Base-by-base conservation (phyloP, 2,797 vertebrate genomes). In the Okamejei kenojei region DNA sequence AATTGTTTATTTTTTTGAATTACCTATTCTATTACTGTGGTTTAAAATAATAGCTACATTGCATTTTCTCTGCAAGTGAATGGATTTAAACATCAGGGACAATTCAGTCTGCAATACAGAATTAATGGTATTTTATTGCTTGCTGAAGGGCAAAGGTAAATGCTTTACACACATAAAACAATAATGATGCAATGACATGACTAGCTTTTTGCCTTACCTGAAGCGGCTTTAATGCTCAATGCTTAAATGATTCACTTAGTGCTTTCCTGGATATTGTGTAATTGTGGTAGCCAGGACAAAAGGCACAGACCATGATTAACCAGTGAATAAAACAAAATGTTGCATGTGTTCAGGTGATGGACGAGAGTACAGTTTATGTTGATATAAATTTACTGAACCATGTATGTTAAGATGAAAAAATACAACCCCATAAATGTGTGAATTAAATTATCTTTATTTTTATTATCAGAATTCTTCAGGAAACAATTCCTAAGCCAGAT, bases 111-210 rank as follows among this genome's bases (percentile, higher is more conserved):
- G 35, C 19, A 26, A 76, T 26, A 68, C 71, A 45, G 90, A 92
- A 54, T 92, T 92, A 92, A 92, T 92, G 90, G 32, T 54, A 13
- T 76, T 92, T 76, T 76, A 92, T 73, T 74, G 71, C 90, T 76
- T 54, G 90, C 65, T 92, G 68, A 26, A 76, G 90, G 90, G 68
- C 90, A 13, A 45, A 92, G 71, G 68, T 76, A 92, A 92, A 92
- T 76, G 26, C 23, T 15, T 92, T 92, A 58, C 90, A 92, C 71
- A 58, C 15, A 58, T 74, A 76, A 45, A 76, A 92, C 21, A 35
- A 76, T 76, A 76, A 73, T 45, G 90, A 92, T 92, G 21, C 38
- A 73, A 54, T 92, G 90, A 76, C 73, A 54, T 26, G 26, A 92
- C 38, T 74, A 71, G 29, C 38, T 54, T 92, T 76, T 35, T 63